Evolutionary conservation across 2,888 invertebrate species (phyloP), one percentile per base, ranked within the genome.

Genomic region (Schrankia costaestrigalis): DNA sequence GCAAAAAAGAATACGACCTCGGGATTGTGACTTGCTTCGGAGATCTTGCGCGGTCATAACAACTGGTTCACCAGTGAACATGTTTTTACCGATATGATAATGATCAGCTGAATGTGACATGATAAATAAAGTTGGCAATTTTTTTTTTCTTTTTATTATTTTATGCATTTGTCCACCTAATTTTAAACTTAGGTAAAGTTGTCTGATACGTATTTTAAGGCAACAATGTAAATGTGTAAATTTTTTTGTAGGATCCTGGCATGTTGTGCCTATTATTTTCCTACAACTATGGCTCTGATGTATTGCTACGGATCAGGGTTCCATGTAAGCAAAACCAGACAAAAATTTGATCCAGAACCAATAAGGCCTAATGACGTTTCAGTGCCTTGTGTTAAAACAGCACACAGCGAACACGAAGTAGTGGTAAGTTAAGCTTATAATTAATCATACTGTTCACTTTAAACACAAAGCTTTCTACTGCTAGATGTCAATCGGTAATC

Each of bases 261-360:
- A 40, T 95, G 95, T 59, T 96, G 95, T 78, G 93, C 94, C 44
- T 94, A 96, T 81, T 96, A 96, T 78, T 96, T 96, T 63, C 95
- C 96, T 11, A 95, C 96, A 13, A 95, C 95, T 15, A 95, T 96
- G 95, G 94, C 95, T 41, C 89, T 96, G 62, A 95, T 95, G 95
- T 96, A 96, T 75, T 95, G 95, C 81, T 96, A 96, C 69, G 95
- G 95, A 17, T 95, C 95, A 11, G 95, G 95, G 28, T 95, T 95
- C 73, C 95, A 95, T 80, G 94, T 95, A 66, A 95, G 95, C 83
- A 94, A 95, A 78, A 91, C 93, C 48, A 90, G 94, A 44, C 89
- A 91, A 50, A 92, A 92, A 76, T 89, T 82, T 41, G 79, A 79
- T 6, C 65, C 66, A 10, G 86, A 82, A 28, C 69, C 75, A 0